Evolutionary conservation across 2,888 invertebrate species (phyloP), one percentile per base, ranked within the genome.

Genomic region (Hipparchia sbordonii): DNA sequence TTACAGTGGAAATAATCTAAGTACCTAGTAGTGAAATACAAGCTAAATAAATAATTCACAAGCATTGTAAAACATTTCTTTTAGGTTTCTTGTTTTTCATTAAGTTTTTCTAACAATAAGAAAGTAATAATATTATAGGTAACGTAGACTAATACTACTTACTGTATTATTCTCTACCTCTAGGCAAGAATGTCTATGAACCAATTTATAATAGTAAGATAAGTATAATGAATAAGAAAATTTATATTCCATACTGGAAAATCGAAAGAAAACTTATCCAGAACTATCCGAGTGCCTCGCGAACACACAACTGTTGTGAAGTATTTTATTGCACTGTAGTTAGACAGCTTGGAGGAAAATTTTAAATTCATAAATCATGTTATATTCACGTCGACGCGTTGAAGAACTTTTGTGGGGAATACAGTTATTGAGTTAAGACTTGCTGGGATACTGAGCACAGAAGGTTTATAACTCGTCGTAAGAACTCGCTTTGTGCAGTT

Each of bases 291-390:
- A 56, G 66, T 68, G 52, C 57, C 68, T 71, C 68, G 66, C 48
- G 65, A 68, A 59, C 69, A 57, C 51, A 72, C 71, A 72, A 71
- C 59, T 72, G 67, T 67, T 72, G 69, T 59, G 70, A 72, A 74
- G 71, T 74, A 76, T 76, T 76, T 76, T 74, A 76, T 76, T 74
- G 72, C 74, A 68, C 71, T 66, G 63, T 76, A 76, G 71, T 72
- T 74, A 76, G 74, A 76, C 76, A 76, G 74, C 72, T 67, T 76
- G 69, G 70, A 76, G 76, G 72, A 74, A 77, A 77, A 74, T 75
- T 77, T 77, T 77, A 74, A 77, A 75, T 77, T 77, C 76, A 75
- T 77, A 76, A 77, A 76, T 76, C 76, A 76, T 77, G 75, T 75
- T 77, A 75, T 70, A 70, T 75, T 75, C 75, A 76, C 75, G 71